Evolutionary conservation across 2,113 vertebrate genomes (phyloP).

Genomic region (Cochlearius cochlearius): DNA sequence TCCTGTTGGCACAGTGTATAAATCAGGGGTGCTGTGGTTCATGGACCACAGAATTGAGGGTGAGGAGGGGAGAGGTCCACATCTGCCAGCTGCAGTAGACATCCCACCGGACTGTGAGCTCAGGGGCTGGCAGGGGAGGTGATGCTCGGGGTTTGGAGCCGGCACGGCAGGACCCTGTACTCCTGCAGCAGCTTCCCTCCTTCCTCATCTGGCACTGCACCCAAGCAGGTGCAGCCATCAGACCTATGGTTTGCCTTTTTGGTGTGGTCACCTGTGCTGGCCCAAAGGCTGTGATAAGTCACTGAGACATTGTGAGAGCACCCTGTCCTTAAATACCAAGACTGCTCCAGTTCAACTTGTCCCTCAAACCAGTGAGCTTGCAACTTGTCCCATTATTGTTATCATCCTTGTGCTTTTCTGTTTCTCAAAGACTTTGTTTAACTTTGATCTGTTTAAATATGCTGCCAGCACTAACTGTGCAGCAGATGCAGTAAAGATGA

Average conservation of each 20-base stretch:
- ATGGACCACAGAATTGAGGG: neutral
- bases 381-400: neutral
- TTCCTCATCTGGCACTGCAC: neutral
- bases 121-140: neutral
- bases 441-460: neutral
- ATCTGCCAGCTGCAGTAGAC: neutral
- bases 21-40: neutral
- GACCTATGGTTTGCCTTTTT: neutral
- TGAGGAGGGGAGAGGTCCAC: neutral
- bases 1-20: neutral
- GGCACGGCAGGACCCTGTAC: neutral
- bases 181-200: neutral
- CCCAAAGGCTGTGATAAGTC: neutral
- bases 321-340: neutral
- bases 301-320: neutral
- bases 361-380: neutral
- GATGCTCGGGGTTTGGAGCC: rapidly evolving
- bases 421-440: neutral
- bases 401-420: neutral
- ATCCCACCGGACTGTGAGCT: rapidly evolving
- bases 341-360: neutral
- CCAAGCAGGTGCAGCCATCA: neutral
- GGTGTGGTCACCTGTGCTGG: neutral
- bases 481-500: neutral
- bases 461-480: neutral